A percentile compares a stretch with the other conserved stretches of the same genome.
phyloP scores from a whole-genome alignment of 2,797 vertebrate species.

The Phalloptychus januarius region DNA sequence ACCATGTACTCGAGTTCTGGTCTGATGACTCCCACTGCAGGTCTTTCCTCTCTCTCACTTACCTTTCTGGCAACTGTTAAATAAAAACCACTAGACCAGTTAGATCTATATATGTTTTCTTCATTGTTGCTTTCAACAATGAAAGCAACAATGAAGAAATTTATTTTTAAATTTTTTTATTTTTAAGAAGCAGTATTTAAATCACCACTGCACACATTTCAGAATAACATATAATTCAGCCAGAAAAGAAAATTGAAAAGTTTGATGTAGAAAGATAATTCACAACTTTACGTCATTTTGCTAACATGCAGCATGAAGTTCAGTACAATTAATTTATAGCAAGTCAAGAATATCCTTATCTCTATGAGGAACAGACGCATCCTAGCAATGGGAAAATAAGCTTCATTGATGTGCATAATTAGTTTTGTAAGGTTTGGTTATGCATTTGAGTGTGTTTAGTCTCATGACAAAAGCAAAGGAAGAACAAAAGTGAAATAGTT shows the following conservation, averaged over 20 bases:
- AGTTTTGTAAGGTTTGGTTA: slow-evolving; percentile 6
- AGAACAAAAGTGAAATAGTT: slow-evolving; percentile 5
- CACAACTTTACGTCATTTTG: background rate
- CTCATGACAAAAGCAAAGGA: slow-evolving; percentile 21
- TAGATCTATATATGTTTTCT: too few species aligned
- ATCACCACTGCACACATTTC: background rate
- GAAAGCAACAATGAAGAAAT: too few species aligned
- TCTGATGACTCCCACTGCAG: too few species aligned
- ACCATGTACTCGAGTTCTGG: too few species aligned
- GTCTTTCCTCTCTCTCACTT: too few species aligned
- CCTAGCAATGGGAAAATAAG: background rate
- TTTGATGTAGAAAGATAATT: background rate
- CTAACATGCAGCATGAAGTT: background rate
- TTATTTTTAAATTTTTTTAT: too few species aligned
- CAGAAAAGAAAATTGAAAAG: background rate
- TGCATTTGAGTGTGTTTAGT: slow-evolving; percentile 21
- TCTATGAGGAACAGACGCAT: background rate
- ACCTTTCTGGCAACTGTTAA: too few species aligned
- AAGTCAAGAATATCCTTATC: background rate
- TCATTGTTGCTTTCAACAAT: too few species aligned
- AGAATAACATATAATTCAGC: background rate
- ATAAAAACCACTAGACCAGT: background rate
- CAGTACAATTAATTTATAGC: background rate
- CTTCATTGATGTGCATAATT: background rate
- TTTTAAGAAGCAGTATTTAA: background rate